Base-by-base conservation (phyloP, 2,797 vertebrate genomes). In the Sardinella longiceps region DNA sequence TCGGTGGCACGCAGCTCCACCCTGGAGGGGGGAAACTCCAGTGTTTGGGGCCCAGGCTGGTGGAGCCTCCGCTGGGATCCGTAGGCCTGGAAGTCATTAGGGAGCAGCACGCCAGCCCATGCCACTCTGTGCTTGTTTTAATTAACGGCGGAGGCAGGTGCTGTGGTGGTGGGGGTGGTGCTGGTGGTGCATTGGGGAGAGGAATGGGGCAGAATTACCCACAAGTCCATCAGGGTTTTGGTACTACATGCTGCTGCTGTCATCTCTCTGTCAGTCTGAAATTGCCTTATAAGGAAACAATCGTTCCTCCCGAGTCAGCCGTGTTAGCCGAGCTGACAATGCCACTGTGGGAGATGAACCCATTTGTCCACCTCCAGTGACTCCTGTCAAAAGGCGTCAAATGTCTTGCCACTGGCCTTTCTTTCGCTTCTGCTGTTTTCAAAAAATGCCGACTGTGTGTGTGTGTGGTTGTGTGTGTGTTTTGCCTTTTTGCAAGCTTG, bases 401-500 rank as follows among this genome's bases (percentile, higher is more conserved):
- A 82, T 11, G 63, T 77, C 80, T 84, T 23, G 66, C 43, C 74
- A 46, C 46, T 11, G n/a, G 81, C 85, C 85, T 84, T 48, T 50
- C 28, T 30, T 63, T 82, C 14, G 2, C 48, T 85, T 77, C 70
- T 43, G n/a, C 70, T 43, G n/a, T 84, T 46, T 45, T 82, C 3
- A 85, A 51, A 87, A 83, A 66, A 80, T 28, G 28, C 28, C 43
- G 43, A 46, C 25, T 28, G 87, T 86, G 37, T 53, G 46, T 48
- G 46, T 48, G 46, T 46, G 46, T 48, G 46, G 10, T 7, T 48
- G 46, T 48, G 46, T 48, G 46, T 48, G 43, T 48, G 4, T 48
- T 10, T 56, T 43, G 87, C 84, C 83, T 87, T 86, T 89, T 83
- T 89, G 88, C 84, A 85, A 86, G 58, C 90, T 77, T 77, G 70